phyloP scores from a whole-genome alignment of 2,797 vertebrate species.

The Acrossocheilus fasciatus region DNA sequence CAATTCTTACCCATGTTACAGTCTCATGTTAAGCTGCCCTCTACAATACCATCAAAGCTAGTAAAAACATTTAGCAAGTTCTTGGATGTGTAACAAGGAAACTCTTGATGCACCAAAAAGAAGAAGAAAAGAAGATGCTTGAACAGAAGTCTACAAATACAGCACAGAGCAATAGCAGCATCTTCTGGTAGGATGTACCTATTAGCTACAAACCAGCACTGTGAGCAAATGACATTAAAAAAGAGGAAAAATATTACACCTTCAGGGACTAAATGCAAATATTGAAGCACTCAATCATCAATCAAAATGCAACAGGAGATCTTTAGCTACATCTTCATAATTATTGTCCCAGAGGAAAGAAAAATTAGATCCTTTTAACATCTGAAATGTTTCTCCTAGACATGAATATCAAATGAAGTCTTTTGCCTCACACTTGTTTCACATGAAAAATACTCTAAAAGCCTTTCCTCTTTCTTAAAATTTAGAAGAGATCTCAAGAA shows the following conservation, averaged over 20 bases:
- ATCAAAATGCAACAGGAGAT: slow-evolving; percentile 13
- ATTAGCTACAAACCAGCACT: slow-evolving; percentile 8
- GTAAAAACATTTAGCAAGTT: slow-evolving; percentile 48
- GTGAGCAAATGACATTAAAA: neutral
- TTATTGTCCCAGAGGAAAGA: slow-evolving; percentile 11
- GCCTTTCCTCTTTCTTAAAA: neutral
- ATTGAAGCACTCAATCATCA: slow-evolving; percentile 10
- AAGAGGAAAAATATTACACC: neutral
- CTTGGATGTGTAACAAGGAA: slow-evolving; percentile 24
- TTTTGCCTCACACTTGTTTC: neutral
- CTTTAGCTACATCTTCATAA: slow-evolving; percentile 39
- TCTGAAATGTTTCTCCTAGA: neutral
- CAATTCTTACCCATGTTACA: slow-evolving; percentile 14
- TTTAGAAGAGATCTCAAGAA: neutral
- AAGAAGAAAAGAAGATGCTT: neutral
- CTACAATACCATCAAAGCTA: slow-evolving; percentile 26
- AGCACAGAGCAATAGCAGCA: slow-evolving; percentile 65
- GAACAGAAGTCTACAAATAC: neutral
- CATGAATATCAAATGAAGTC: neutral
- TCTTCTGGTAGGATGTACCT: slow-evolving; percentile 61
- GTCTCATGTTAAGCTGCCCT: slow-evolving; percentile 21
- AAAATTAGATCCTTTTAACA: neutral
- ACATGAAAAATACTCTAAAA: neutral
- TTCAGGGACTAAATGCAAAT: slow-evolving; percentile 13
- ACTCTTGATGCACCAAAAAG: slow-evolving; percentile 27